Evolutionary conservation across 2,888 invertebrate genomes (phyloP).

Genomic region (Melipona bicolor): DNA sequence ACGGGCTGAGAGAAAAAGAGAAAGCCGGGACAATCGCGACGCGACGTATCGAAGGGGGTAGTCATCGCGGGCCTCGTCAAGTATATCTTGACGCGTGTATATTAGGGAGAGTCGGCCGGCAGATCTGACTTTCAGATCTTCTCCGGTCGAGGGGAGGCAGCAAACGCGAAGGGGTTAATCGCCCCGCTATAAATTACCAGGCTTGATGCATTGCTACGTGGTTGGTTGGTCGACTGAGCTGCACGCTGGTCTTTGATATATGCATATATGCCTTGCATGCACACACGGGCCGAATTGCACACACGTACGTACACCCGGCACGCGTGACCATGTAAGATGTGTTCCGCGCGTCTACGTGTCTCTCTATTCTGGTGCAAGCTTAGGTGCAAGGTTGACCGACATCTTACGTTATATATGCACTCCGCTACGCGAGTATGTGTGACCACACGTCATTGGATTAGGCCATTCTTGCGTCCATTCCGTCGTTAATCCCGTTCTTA

Average conservation of each 20-base stretch:
- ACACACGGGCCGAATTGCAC: slow-evolving; percentile 1
- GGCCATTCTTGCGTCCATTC: background rate
- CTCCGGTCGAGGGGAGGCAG: slow-evolving; percentile 52
- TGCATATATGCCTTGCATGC: slow-evolving; percentile 57
- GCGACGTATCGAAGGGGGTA: slow-evolving; percentile 10
- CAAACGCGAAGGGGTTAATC: slow-evolving; percentile 76
- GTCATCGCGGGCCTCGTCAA: slow-evolving; percentile 26
- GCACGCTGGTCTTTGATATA: slow-evolving; percentile 73
- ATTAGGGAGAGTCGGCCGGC: slow-evolving; percentile 50
- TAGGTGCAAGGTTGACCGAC: slow-evolving; percentile 11
- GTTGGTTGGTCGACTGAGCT: slow-evolving; percentile 75
- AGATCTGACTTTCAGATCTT: slow-evolving; percentile 80
- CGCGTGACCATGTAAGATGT: slow-evolving; percentile 41
- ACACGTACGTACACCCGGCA: background rate
- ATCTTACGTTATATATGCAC: slow-evolving; percentile 12
- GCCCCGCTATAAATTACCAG: slow-evolving; percentile 79
- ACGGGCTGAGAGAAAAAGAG: background rate
- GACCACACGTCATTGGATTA: background rate
- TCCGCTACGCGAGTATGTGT: background rate
- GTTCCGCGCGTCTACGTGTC: slow-evolving; percentile 30
- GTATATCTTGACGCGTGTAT: slow-evolving; percentile 53
- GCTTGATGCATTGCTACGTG: slow-evolving; percentile 79
- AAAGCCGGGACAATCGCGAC: background rate
- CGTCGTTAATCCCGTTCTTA: background rate
- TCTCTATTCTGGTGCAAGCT: slow-evolving; percentile 41